Evolutionary conservation across 2,888 invertebrate genomes (phyloP).

Genomic region (Zeuzera pyrina): DNA sequence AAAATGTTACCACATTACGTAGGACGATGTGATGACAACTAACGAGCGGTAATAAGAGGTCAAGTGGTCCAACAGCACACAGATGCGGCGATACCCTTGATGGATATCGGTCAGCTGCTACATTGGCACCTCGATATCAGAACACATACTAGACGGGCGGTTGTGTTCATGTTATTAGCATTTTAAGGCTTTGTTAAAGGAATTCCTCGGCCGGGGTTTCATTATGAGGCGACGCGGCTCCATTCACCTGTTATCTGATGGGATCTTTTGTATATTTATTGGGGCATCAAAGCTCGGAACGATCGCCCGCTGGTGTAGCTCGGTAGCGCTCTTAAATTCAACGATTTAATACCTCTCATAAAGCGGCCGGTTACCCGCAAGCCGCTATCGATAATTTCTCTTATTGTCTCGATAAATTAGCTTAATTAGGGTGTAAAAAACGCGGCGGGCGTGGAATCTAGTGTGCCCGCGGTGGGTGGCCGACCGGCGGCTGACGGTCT

Average conservation of each 20-base stretch:
- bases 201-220: slow-evolving; percentile 28
- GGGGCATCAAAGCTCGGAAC: slow-evolving; percentile 36
- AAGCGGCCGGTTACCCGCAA: slow-evolving; percentile 45
- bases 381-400: slow-evolving; percentile 53
- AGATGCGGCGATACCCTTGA: too few relatives aligned
- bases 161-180: slow-evolving; percentile 36
- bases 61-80: too few relatives aligned
- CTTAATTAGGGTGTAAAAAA: slow-evolving; percentile 71
- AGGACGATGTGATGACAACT: too few relatives aligned
- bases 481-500: slow-evolving; percentile 15
- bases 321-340: slow-evolving; percentile 59
- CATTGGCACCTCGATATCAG: slow-evolving; percentile 40
- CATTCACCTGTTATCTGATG: slow-evolving; percentile 44
- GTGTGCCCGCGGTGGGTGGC: slow-evolving; percentile 60
- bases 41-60: too few relatives aligned
- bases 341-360: slow-evolving; percentile 63
- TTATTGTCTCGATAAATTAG: slow-evolving; percentile 70
- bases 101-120: slow-evolving; percentile 32
- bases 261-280: slow-evolving; percentile 60
- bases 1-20: too few relatives aligned
- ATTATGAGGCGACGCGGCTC: slow-evolving; percentile 17
- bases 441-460: slow-evolving; percentile 56
- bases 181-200: slow-evolving; percentile 37
- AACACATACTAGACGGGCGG: slow-evolving; percentile 30
- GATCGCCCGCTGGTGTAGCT: slow-evolving; percentile 40